Evolutionary conservation across 2,888 invertebrate species (phyloP), one percentile per base, ranked within the genome.

Genomic region (Galerucella calmariensis): DNA sequence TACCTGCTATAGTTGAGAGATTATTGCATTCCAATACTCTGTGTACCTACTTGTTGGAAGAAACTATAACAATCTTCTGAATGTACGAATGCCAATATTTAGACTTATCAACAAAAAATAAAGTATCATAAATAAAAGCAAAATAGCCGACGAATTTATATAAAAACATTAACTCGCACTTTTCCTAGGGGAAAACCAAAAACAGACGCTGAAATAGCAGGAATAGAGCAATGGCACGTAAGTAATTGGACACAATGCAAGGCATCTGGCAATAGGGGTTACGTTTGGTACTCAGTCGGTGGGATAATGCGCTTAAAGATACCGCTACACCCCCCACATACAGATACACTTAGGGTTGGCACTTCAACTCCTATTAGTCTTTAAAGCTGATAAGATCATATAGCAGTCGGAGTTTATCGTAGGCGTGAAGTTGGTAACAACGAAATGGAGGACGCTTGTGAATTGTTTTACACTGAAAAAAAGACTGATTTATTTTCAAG

Each of bases 241-340:
- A 84, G 82, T 84, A 84, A 84, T 84, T 79, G 76, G 76, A 77
- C 83, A 83, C 83, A 78, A 78, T 79, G 75, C 75, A 78, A 83
- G 83, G 83, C 84, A 85, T 84, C 84, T 84, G 84, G 83, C 79
- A 67, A 66, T 79, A 77, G 81, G 82, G 82, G 81, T 81, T 80
- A 80, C 80, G 79, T 78, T 80, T 75, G 77, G 77, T 78, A 81
- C 69, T 80, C 82, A 81, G 80, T 82, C 82, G 83, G 82, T 82
- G 83, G 82, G 82, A 83, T 84, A 84, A 84, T 83, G 79, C 78
- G 82, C 81, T 83, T 83, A 84, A 83, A 82, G 83, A 82, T 82
- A 82, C 84, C 84, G 83, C 83, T 46, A 46, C 63, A 65, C 81
- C 81, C 82, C 81, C 80, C 63, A 65, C 63, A 46, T 65, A 77